Conservation (phyloP, 2,113 vertebrate genomes). For the Xiphias gladius region DNA sequence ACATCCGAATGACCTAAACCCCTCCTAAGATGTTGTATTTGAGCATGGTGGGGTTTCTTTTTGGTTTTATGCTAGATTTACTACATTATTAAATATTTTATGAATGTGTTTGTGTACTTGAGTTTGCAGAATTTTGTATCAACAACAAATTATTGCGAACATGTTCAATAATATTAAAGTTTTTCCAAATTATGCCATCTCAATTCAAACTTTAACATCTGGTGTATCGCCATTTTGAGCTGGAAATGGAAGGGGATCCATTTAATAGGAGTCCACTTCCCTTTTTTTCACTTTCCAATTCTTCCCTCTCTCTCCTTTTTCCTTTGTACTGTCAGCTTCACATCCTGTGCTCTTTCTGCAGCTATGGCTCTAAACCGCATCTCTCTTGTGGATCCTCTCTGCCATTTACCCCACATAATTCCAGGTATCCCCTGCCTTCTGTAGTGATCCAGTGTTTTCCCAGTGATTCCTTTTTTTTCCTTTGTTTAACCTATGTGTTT, state of each 20-base stretch:
- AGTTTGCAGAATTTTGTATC: neutral
- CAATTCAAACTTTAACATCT: neutral
- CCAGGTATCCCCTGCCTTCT: neutral
- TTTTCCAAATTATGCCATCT: too few relatives aligned
- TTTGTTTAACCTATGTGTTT: too few relatives aligned
- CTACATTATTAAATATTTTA: neutral
- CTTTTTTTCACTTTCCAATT: neutral
- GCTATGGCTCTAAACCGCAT: neutral
- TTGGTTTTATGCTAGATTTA: neutral
- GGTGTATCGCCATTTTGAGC: neutral
- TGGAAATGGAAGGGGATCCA: neutral
- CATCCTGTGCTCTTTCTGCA: neutral
- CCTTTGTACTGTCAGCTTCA: neutral
- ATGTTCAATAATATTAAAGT: too few relatives aligned
- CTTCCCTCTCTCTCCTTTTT: neutral
- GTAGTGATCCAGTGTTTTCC: neutral
- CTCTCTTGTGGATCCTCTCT: neutral
- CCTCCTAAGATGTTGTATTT: neutral
- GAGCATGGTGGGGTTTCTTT: too few relatives aligned
- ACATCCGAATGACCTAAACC: neutral
- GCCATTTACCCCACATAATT: neutral
- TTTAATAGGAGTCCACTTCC: neutral
- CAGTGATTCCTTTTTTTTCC: too few relatives aligned
- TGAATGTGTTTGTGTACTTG: neutral
- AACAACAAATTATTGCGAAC: too few relatives aligned